Evolutionary conservation across 2,113 vertebrate genomes (phyloP).

Genomic region (Arothron firmamentum): DNA sequence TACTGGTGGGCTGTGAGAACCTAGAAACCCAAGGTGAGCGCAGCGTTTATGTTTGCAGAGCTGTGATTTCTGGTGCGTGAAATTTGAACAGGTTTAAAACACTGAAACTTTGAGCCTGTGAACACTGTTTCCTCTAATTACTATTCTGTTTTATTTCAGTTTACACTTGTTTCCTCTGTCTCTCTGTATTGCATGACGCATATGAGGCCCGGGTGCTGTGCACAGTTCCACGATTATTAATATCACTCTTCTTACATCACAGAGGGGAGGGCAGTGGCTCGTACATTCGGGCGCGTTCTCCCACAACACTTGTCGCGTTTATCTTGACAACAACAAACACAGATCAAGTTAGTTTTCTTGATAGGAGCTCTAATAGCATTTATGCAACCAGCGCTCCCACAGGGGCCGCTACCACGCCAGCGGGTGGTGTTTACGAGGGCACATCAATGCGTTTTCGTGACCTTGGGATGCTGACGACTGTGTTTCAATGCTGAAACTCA

Average conservation of each 20-base stretch:
- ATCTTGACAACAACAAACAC: slow-evolving; percentile 36
- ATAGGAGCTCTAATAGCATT: background rate
- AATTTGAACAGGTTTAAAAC: no score
- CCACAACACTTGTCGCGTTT: slow-evolving; percentile 36
- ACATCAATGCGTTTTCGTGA: background rate
- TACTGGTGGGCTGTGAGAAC: slow-evolving; percentile 6
- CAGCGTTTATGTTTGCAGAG: background rate
- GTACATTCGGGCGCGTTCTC: slow-evolving; percentile 52
- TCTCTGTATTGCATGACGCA: slow-evolving; percentile 2
- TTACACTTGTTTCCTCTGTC: background rate
- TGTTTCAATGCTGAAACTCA: no score
- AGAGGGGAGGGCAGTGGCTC: slow-evolving; percentile 39
- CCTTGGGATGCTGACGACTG: no score
- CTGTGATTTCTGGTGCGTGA: no score
- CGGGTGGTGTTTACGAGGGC: background rate
- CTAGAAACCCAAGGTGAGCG: slow-evolving; percentile 45
- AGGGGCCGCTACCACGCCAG: background rate
- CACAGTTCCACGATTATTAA: slow-evolving; percentile 73
- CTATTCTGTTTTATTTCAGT: background rate
- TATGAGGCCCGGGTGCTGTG: slow-evolving; percentile 44
- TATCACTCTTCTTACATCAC: slow-evolving; percentile 67
- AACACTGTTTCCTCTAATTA: background rate
- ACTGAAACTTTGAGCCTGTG: background rate
- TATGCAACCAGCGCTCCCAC: no score
- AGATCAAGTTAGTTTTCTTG: slow-evolving; percentile 4